Percentiles rank a stretch among this genome's conserved stretches.
These are phyloP conservation scores for Azemiops feae DNA, from an alignment of 2,113 vertebrate species.

Conservation along the genomic window DNA sequence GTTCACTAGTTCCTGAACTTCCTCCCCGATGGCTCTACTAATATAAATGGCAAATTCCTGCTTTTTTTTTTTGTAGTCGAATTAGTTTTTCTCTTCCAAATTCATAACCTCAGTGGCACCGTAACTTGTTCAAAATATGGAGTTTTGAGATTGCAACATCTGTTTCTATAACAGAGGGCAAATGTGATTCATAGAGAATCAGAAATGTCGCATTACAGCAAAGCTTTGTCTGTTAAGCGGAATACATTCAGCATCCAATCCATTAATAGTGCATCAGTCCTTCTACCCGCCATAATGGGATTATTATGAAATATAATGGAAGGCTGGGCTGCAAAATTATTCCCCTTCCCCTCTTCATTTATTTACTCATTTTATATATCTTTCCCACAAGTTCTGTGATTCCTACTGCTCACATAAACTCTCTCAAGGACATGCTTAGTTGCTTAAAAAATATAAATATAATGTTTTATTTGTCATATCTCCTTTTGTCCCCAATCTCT, in stretches of 20 bases:
- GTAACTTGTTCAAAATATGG: conserved; percentile 3
- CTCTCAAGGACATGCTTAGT: neutral
- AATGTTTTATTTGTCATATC: neutral
- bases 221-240: neutral
- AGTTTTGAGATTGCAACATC: conserved; percentile 2
- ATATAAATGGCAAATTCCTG: neutral
- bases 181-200: neutral
- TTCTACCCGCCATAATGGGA: neutral
- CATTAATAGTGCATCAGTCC: neutral
- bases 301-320: neutral
- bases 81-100: conserved; percentile 8
- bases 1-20: neutral
- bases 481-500: neutral
- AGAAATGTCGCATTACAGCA: neutral
- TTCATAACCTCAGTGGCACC: conserved; percentile 4
- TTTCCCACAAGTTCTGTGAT: neutral
- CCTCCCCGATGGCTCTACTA: neutral
- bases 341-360: neutral
- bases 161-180: neutral
- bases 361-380: neutral
- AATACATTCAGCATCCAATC: neutral
- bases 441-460: neutral
- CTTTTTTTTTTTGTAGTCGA: neutral
- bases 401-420: neutral
- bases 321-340: neutral